Evolutionary conservation across 1,140 invertebrate genomes (phyloP), one percentile per base, ranked within the genome.

Genomic region (Sweltsa coloradensis): DNA sequence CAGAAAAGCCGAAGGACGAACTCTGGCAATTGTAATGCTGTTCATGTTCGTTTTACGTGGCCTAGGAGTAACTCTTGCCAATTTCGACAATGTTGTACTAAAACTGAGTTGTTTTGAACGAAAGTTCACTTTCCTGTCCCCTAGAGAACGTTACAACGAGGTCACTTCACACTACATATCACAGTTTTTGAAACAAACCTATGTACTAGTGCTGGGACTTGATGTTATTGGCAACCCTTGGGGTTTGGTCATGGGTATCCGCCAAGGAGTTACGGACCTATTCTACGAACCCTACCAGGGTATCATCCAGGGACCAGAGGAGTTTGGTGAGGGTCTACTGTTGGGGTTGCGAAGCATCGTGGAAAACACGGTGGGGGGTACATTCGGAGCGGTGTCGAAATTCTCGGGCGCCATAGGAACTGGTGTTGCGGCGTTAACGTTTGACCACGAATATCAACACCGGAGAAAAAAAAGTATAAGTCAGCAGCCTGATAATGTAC

Each of bases 161-260:
- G 84, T 89, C 22, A 81, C 78, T 3, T 78, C 71, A 37, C 96
- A 99, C 65, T 99, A 99, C 60, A 78, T 80, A 1, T 83, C 85
- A 0, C 86, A 97, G 68, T 85, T 87, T 0, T 72, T 97, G 7
- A 96, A 95, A 60, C 94, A 98, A 64, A 72, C 92, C 3, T 99
- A 99, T 59, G 94, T 98, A 0, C 69, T 99, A n/a, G 89, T 99
- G 5, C 70, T 99, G 21, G 96, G 96, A 2, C 68, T 99, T n/a
- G 96, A 99, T 70, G 94, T 99, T 0, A 82, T 99, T 53, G 95
- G 96, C 23, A 98, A 99, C 76, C 96, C 96, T 0, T 98, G 96
- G 61, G 94, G 94, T 11, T 68, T 99, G 1, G 85, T 97, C 1
- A 67, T 95, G 7, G 96, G 96, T 11, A 73, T 99, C 2, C 89